A percentile compares a stretch with the other conserved stretches of the same genome.
phyloP scores from a whole-genome alignment of 2,888 invertebrate species.

The Campoletis raptor region DNA sequence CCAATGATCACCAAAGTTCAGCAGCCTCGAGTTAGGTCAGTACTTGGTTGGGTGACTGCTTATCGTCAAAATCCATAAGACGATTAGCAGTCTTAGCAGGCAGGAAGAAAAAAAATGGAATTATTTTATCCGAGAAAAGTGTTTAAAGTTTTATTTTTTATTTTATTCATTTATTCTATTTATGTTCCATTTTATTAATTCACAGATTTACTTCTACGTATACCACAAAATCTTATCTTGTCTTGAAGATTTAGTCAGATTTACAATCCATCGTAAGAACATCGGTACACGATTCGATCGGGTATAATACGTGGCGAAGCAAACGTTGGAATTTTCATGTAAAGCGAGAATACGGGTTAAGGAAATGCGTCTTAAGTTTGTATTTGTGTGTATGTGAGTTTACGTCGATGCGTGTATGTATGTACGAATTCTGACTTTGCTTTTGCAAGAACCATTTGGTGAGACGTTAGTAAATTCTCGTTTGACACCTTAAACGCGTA shows the following conservation, averaged over 20 bases:
- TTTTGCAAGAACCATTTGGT: conserved; percentile 31
- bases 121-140: too few species aligned
- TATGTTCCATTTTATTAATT: neutral
- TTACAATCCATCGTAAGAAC: conserved; percentile 1
- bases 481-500: conserved; percentile 58
- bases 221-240: conserved; percentile 13
- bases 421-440: conserved; percentile 21
- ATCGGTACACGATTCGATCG: conserved; percentile 16
- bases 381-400: neutral
- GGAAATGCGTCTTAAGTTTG: conserved; percentile 6
- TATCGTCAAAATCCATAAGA: neutral
- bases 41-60: neutral
- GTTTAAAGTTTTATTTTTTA: neutral
- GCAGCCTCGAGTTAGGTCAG: neutral
- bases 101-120: neutral
- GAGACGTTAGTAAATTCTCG: conserved; percentile 42
- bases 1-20: too few species aligned
- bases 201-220: neutral
- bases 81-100: too few species aligned
- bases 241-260: conserved; percentile 10
- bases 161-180: neutral
- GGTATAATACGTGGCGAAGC: conserved; percentile 19
- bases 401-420: neutral
- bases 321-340: conserved; percentile 50
- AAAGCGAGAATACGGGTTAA: conserved; percentile 27